A percentile compares a stretch with the other conserved stretches of the same genome.
Conservation (phyloP, 2,888 invertebrate species). For the Phyto melanocephala region DNA sequence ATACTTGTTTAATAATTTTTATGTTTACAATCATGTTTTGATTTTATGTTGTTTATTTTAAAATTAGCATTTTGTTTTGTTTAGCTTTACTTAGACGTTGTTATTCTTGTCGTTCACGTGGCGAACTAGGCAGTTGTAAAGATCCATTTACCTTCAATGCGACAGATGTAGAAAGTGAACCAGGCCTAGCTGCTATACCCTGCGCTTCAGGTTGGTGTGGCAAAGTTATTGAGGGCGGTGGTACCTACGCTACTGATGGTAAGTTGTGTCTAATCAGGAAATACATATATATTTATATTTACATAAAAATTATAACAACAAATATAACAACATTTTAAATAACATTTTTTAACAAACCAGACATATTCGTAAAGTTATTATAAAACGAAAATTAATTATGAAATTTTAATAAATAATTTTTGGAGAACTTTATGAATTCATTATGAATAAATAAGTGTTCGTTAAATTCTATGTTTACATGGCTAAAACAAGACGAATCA, state of each 20-base stretch:
- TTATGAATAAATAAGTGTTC: too few relatives aligned
- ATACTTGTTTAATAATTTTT: slow-evolving; percentile 12
- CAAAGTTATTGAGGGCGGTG: slow-evolving; percentile 90
- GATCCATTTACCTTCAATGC: slow-evolving; percentile 91
- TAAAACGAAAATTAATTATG: too few relatives aligned
- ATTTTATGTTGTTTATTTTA: neutral
- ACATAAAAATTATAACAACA: too few relatives aligned
- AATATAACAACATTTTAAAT: too few relatives aligned
- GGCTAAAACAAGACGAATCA: too few relatives aligned
- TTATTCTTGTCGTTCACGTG: slow-evolving; percentile 90
- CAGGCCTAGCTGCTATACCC: slow-evolving; percentile 87
- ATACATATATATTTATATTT: too few relatives aligned
- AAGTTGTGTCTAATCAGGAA: slow-evolving; percentile 65
- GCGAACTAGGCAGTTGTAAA: slow-evolving; percentile 92
- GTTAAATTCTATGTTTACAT: too few relatives aligned
- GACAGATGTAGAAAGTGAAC: slow-evolving; percentile 85
- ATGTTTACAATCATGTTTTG: neutral
- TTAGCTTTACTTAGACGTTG: slow-evolving; percentile 87
- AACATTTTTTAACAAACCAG: too few relatives aligned
- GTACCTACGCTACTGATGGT: slow-evolving; percentile 89
- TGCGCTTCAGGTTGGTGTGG: slow-evolving; percentile 96
- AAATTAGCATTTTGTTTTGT: slow-evolving; percentile 58
- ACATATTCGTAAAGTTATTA: too few relatives aligned
- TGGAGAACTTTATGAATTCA: too few relatives aligned
- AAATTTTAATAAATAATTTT: too few relatives aligned